Base-by-base conservation (phyloP, 1,140 invertebrate genomes). In the Conus ventricosus region DNA sequence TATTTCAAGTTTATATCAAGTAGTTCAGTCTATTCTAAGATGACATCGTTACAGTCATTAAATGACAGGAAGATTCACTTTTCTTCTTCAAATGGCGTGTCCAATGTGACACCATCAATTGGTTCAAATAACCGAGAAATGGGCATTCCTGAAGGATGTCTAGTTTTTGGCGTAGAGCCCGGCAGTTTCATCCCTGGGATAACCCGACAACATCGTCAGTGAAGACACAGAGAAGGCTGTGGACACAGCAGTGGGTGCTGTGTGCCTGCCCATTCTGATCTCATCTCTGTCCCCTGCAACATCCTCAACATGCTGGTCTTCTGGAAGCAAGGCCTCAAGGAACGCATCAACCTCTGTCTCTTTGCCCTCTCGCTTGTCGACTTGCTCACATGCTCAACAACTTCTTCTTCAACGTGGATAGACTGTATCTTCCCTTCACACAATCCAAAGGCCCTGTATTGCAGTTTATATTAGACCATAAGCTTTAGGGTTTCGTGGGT, bases 261-360 rank as follows among this genome's bases (percentile, higher is more conserved):
- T 80, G 7, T 80, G 27, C 20, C 78, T 80, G 10, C 51, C 27
- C 13, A 51, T 80, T 7, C 27, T 80, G 11, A 57, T 83, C 53
- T 83, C 53, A 54, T 83, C 53, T 55, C 51, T 15, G 81, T 25
- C 20, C 53, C 81, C 17, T 55, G 20, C 81, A 83, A 83, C 81
- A 4, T 55, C 53, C 25, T 83, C 53, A 83, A 57, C 81, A 83
- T 83, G 81, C 11, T 55, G 10, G 81, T 57, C 0, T 83, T 83
- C 53, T 83, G 54, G 51, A 83, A 83, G 23, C 81, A 83, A 17
- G 81, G 81, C 54, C 51, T 83, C 81, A 83, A 83, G 25, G 81
- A 83, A 55, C 51, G 81, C 15, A 55, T 83, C 53, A 83, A 83
- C 53, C 54, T 83, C 54, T 83, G 81, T 83, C 51, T 83, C 25